Conservation (phyloP, 2,797 vertebrate species). For the Amphiprion clarkii region DNA sequence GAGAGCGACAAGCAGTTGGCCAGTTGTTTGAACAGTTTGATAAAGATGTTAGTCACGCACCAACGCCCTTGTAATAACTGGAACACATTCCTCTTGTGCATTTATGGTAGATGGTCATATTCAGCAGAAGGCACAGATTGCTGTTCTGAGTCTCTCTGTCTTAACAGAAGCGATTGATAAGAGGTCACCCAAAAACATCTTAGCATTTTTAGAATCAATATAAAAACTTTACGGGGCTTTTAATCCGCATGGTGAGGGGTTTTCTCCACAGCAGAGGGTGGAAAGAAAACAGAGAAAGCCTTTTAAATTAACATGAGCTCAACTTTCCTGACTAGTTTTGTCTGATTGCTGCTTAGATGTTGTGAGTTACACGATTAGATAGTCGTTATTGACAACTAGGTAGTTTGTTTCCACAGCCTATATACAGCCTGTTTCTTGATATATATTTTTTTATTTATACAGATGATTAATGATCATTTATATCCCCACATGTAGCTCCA, state of each 20-base stretch:
- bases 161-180: background rate
- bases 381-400: no score
- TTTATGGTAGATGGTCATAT: constrained; percentile 58
- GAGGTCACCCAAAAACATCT: background rate
- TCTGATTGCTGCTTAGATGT: no score
- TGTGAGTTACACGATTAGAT: no score
- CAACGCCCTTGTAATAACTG: constrained; percentile 68
- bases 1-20: constrained; percentile 49
- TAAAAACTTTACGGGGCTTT: no score
- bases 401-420: no score
- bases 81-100: constrained; percentile 70
- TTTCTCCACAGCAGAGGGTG: no score
- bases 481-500: background rate
- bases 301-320: no score
- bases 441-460: no score
- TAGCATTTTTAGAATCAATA: background rate
- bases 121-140: constrained; percentile 11
- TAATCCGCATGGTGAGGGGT: no score
- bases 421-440: no score
- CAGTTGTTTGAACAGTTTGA: constrained; percentile 77
- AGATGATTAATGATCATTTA: background rate
- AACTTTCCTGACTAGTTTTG: no score
- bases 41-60: constrained; percentile 72
- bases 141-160: background rate
- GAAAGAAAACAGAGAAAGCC: no score